These are phyloP conservation scores for Stratiolaelaps scimitus DNA, from an alignment of 1,140 invertebrate genomes.

Conservation along the genomic window DNA sequence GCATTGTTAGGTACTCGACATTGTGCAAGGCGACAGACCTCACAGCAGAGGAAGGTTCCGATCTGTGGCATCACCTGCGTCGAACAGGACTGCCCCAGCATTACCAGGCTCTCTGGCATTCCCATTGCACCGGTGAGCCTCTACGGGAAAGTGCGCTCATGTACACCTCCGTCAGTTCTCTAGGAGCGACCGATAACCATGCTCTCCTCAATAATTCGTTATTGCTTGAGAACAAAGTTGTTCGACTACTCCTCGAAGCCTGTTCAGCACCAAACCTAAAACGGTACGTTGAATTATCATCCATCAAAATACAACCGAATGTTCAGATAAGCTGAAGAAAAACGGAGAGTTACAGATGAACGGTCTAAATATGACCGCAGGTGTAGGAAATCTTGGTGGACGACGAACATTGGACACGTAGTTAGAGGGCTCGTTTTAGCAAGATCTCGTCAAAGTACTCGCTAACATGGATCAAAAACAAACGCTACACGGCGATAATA, in stretches of 20 bases:
- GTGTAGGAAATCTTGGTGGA: too few species aligned
- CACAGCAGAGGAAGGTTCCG: slow-evolving; percentile 46
- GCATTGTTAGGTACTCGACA: neutral
- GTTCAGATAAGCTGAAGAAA: too few species aligned
- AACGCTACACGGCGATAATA: too few species aligned
- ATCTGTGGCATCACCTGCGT: slow-evolving; percentile 48
- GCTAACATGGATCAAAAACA: too few species aligned
- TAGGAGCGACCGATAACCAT: slow-evolving; percentile 40
- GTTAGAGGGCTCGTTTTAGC: too few species aligned
- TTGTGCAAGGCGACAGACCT: slow-evolving; percentile 39
- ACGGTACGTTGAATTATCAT: neutral
- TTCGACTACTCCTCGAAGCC: slow-evolving; percentile 53
- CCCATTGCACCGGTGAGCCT: slow-evolving; percentile 44
- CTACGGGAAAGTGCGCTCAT: slow-evolving; percentile 47
- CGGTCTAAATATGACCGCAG: too few species aligned
- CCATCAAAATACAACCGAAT: too few species aligned
- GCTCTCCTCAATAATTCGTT: slow-evolving; percentile 40
- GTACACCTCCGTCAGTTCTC: slow-evolving; percentile 19
- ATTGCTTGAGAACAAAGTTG: slow-evolving; percentile 49
- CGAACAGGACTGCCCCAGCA: slow-evolving; percentile 40
- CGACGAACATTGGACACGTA: too few species aligned
- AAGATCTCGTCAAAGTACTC: too few species aligned
- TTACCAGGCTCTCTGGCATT: slow-evolving; percentile 46
- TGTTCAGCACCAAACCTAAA: slow-evolving; percentile 45
- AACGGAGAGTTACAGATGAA: too few species aligned